Evolutionary conservation across 2,888 invertebrate species (phyloP).

Genomic region (Cactoblastis cactorum): DNA sequence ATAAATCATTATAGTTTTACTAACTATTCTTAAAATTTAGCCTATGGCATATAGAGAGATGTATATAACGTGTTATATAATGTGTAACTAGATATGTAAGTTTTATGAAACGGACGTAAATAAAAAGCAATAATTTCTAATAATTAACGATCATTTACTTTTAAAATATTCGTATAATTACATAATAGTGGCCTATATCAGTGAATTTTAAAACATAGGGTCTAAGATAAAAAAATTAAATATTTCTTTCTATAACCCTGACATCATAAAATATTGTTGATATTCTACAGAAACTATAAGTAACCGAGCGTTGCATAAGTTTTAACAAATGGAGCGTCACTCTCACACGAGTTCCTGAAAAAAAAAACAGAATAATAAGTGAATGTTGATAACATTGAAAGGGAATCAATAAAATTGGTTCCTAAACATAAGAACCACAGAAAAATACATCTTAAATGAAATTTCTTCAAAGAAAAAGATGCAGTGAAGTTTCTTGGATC

Average conservation of each 20-base stretch:
- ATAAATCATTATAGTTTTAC: no score
- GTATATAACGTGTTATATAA: no score
- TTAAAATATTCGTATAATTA: constrained; percentile 77
- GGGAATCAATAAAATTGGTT: no score
- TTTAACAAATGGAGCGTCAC: constrained; percentile 94
- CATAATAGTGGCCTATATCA: constrained; percentile 64
- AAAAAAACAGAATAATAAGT: constrained; percentile 33
- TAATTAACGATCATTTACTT: constrained; percentile 79
- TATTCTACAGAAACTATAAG: constrained; percentile 84
- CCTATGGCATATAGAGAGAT: no score
- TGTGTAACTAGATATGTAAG: not conserved
- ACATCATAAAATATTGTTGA: constrained; percentile 64
- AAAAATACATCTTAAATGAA: no score
- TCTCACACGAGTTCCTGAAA: constrained; percentile 90
- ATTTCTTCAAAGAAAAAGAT: no score
- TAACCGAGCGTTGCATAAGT: constrained; percentile 96
- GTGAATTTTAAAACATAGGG: constrained; percentile 61
- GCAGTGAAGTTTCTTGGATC: no score
- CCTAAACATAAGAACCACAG: no score
- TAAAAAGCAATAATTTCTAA: constrained; percentile 64
- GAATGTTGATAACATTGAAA: no score
- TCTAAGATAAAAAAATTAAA: constrained; percentile 71
- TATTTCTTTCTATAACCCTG: constrained; percentile 59
- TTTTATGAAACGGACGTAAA: constrained; percentile 23
- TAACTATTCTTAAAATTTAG: no score